These are phyloP conservation scores for Nipponia nippon DNA, from an alignment of 2,113 vertebrate species.

Conservation along the genomic window DNA sequence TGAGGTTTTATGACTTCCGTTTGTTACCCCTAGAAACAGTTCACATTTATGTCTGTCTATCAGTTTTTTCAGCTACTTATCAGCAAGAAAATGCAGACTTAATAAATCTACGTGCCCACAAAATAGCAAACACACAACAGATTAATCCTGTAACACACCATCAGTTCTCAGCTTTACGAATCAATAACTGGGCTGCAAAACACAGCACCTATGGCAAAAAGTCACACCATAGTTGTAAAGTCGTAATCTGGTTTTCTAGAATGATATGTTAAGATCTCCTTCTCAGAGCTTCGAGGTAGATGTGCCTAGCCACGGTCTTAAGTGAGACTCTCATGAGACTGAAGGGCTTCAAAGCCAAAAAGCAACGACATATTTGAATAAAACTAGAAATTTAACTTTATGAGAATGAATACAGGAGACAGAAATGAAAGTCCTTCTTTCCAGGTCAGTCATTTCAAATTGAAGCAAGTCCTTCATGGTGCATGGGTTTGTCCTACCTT, in stretches of 20 bases:
- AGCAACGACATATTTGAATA: neutral
- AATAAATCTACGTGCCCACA: neutral
- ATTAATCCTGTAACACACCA: slow-evolving; percentile 19
- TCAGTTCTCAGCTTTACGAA: slow-evolving; percentile 16
- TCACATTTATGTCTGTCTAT: neutral
- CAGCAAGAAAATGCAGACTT: neutral
- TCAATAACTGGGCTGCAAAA: neutral
- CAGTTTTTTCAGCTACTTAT: neutral
- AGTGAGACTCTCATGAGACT: neutral
- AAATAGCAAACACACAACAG: neutral
- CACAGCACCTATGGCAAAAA: neutral
- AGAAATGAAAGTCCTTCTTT: neutral
- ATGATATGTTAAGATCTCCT: neutral
- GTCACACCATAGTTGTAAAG: neutral
- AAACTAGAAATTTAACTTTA: neutral
- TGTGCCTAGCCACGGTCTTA: neutral
- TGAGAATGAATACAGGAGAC: neutral
- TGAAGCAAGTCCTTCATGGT: neutral
- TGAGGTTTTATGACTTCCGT: neutral
- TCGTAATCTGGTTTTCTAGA: neutral
- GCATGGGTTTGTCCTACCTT: neutral
- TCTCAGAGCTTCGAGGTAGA: neutral
- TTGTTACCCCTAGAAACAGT: neutral
- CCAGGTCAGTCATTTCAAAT: neutral
- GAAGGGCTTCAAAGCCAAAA: neutral